These are phyloP conservation scores for Bothrops jararaca DNA, from an alignment of 2,113 vertebrate genomes.

Conservation along the genomic window DNA sequence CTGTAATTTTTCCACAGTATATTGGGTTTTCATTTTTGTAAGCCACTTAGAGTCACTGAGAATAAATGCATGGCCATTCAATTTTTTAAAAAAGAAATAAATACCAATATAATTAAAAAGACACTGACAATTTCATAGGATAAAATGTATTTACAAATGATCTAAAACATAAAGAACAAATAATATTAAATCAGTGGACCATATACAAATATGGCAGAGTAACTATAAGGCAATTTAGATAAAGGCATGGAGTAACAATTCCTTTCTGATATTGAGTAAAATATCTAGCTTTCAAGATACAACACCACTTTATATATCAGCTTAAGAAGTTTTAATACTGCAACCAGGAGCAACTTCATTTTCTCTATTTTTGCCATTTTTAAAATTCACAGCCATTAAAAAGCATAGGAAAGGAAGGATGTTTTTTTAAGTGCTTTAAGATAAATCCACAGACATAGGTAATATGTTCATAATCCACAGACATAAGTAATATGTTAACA, in stretches of 20 bases:
- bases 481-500: slow-evolving; percentile 53
- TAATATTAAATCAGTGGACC: background rate
- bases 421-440: slow-evolving; percentile 49
- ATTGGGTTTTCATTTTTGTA: too few species aligned
- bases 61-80: too few species aligned
- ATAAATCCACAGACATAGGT: slow-evolving; percentile 65
- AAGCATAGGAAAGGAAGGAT: slow-evolving; percentile 46
- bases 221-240: background rate
- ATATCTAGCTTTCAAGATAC: slow-evolving; percentile 44
- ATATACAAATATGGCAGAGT: background rate
- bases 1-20: background rate
- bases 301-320: slow-evolving; percentile 43
- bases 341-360: slow-evolving; percentile 42
- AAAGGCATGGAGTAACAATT: background rate
- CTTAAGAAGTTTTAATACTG: slow-evolving; percentile 41
- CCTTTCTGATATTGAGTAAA: background rate
- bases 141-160: slow-evolving; percentile 15
- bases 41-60: too few species aligned
- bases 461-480: slow-evolving; percentile 41
- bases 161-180: background rate
- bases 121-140: background rate
- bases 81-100: background rate
- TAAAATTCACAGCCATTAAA: slow-evolving; percentile 56
- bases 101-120: background rate
- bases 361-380: slow-evolving; percentile 45